Conservation (phyloP, 2,113 vertebrate genomes). For the Prunella himalayana region DNA sequence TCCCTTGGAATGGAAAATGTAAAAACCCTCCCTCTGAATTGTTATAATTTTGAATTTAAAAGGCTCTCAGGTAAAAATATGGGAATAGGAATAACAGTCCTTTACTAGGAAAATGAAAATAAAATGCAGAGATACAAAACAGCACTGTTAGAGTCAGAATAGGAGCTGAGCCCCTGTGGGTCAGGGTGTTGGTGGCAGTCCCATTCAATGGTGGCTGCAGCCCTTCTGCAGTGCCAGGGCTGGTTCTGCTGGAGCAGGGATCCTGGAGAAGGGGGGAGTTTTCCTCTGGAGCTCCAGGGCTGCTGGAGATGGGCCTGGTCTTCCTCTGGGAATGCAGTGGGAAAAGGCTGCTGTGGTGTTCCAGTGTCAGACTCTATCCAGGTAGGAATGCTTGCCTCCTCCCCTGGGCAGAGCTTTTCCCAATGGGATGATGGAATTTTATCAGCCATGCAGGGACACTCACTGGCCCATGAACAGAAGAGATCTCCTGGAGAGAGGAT, state of each 20-base stretch:
- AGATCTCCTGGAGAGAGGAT: background rate
- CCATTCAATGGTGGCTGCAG: background rate
- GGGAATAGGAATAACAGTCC: background rate
- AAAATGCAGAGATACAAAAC: too few relatives aligned
- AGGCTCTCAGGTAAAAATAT: too few relatives aligned
- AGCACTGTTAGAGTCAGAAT: background rate
- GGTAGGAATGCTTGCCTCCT: background rate
- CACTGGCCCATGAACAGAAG: background rate
- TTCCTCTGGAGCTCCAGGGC: background rate
- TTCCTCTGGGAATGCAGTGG: background rate
- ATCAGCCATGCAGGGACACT: background rate
- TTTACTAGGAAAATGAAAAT: background rate
- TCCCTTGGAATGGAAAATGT: background rate
- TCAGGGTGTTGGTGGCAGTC: background rate
- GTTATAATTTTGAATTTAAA: background rate
- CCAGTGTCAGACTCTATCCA: background rate
- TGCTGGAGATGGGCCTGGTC: background rate
- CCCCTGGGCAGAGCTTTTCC: background rate
- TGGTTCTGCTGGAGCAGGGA: background rate
- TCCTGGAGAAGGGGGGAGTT: background rate
- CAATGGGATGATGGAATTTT: background rate
- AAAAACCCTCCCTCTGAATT: background rate
- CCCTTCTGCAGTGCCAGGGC: background rate
- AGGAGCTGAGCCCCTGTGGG: background rate
- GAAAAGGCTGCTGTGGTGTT: background rate